A percentile compares a stretch with the other conserved stretches of the same genome.
phyloP scores from a whole-genome alignment of 2,888 invertebrate genomes.

The Macropis europaea region DNA sequence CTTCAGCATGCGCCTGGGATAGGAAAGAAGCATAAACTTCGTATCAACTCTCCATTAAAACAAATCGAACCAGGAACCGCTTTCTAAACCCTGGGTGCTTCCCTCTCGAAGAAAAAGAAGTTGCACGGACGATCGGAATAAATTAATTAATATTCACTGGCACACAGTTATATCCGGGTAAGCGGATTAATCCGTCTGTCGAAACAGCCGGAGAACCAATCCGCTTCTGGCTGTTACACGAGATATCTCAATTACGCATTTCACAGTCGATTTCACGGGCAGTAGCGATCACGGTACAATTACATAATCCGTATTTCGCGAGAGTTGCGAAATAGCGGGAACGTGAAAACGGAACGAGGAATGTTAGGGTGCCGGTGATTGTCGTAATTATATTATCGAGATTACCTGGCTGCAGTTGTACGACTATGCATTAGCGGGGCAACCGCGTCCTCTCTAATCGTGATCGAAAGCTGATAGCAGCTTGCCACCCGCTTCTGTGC shows the following conservation, averaged over 20 bases:
- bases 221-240: slow-evolving; percentile 33
- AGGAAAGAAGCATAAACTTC: too few species aligned
- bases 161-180: not conserved
- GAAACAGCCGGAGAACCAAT: slow-evolving; percentile 1
- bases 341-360: slow-evolving; percentile 22
- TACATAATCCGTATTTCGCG: slow-evolving; percentile 51
- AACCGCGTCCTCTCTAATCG: slow-evolving; percentile 48
- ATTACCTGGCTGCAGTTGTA: slow-evolving; percentile 37
- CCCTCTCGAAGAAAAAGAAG: not conserved
- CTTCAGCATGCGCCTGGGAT: too few species aligned
- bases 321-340: not conserved
- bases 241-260: slow-evolving; percentile 22
- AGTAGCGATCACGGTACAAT: slow-evolving; percentile 12
- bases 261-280: slow-evolving; percentile 30
- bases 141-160: not conserved
- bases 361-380: slow-evolving; percentile 20
- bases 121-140: not conserved
- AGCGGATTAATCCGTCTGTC: slow-evolving; percentile 16
- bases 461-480: slow-evolving; percentile 61
- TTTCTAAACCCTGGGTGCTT: too few species aligned
- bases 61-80: too few species aligned
- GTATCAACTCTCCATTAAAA: too few species aligned
- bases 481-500: not conserved
- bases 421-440: slow-evolving; percentile 34
- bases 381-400: slow-evolving; percentile 55